phyloP scores from a whole-genome alignment of 2,113 vertebrate species.

The Baryphthengus martii region DNA sequence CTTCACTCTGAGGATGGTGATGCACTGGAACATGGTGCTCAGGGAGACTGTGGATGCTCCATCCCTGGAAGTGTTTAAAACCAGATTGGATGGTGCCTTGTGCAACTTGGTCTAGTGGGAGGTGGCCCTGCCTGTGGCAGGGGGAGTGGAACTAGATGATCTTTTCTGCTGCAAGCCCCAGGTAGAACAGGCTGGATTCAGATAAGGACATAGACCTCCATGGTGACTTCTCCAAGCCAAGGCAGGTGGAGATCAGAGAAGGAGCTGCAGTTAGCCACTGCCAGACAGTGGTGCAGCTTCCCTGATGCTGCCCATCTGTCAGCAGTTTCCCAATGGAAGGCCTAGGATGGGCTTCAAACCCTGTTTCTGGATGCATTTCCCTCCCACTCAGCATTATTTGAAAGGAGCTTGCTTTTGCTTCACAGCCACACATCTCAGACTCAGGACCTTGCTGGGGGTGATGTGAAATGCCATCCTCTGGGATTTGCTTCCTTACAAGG shows the following conservation, averaged over 20 bases:
- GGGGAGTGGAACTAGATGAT: no score
- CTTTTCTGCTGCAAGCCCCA: neutral
- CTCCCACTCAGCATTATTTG: neutral
- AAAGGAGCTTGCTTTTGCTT: neutral
- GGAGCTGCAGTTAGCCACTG: neutral
- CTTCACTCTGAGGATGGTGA: no score
- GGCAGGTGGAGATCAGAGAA: neutral
- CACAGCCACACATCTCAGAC: no score
- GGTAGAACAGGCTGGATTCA: neutral
- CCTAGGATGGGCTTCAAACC: neutral
- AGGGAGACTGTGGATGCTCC: no score
- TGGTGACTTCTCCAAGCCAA: neutral
- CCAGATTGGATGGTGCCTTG: no score
- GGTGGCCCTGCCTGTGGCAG: no score
- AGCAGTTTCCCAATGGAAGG: neutral
- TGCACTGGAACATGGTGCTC: no score
- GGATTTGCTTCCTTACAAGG: neutral
- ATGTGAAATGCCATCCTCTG: neutral
- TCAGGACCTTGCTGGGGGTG: neutral
- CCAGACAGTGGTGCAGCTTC: neutral
- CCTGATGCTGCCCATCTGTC: fast-evolving
- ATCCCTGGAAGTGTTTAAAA: no score
- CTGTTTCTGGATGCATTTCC: neutral
- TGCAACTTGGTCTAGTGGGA: no score
- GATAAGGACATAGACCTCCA: neutral